phyloP scores from a whole-genome alignment of 2,113 vertebrate species.

The Psilopogon haemacephalus region DNA sequence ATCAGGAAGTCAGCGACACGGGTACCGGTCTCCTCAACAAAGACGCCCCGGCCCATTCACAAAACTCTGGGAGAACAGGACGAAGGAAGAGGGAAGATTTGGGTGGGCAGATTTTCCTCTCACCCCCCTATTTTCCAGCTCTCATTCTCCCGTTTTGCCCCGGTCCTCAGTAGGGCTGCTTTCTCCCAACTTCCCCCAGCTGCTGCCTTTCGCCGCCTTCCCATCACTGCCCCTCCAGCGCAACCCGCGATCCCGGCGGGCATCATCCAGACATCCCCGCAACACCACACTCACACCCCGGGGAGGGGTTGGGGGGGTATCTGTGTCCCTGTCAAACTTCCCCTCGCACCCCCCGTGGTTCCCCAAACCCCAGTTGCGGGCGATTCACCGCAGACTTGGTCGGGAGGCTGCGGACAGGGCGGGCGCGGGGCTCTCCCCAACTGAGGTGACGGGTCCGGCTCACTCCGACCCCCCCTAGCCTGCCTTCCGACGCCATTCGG shows the following conservation, averaged over 20 bases:
- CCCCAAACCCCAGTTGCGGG: background rate
- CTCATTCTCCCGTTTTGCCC: background rate
- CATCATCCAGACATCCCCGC: background rate
- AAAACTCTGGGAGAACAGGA: conserved; percentile 56
- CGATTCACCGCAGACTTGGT: background rate
- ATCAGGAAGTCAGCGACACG: conserved; percentile 82
- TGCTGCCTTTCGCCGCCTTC: background rate
- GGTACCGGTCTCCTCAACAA: conserved; percentile 78
- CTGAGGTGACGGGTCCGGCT: background rate
- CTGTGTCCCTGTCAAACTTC: background rate
- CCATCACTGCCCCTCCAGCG: background rate
- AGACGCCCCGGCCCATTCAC: conserved; percentile 79
- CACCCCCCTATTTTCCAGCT: background rate
- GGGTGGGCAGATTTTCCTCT: background rate
- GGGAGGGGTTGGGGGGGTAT: background rate
- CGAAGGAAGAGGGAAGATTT: background rate
- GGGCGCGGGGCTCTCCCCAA: background rate
- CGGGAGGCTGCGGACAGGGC: background rate
- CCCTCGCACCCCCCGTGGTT: background rate
- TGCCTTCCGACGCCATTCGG: background rate
- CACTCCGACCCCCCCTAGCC: no score
- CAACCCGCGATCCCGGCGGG: background rate
- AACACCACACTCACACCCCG: background rate
- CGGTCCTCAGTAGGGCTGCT: background rate
- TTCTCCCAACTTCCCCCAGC: background rate